These are phyloP conservation scores for Parapristionchus giblindavisi DNA, from an alignment of 2,888 invertebrate genomes.

Conservation along the genomic window DNA sequence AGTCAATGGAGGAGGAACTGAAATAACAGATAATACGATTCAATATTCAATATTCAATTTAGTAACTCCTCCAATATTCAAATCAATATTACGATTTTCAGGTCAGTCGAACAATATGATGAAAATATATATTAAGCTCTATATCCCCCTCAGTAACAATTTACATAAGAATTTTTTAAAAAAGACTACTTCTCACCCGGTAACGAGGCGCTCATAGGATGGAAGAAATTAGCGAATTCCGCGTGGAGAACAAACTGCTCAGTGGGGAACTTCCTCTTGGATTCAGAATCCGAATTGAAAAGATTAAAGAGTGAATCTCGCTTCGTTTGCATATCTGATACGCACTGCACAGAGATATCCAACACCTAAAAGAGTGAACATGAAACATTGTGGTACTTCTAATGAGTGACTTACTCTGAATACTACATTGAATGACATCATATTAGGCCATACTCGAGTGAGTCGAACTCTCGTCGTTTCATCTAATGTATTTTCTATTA, in stretches of 20 bases:
- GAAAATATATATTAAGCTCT: not conserved
- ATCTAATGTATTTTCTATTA: slow-evolving; percentile 51
- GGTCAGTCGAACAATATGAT: not conserved
- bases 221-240: slow-evolving; percentile 90
- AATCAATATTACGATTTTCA: not conserved
- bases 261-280: slow-evolving; percentile 82
- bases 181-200: slow-evolving; percentile 67
- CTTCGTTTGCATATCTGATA: slow-evolving; percentile 79
- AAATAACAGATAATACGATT: too few species aligned
- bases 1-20: slow-evolving; percentile 92
- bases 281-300: slow-evolving; percentile 75
- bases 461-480: slow-evolving; percentile 61
- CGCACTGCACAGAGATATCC: slow-evolving; percentile 87
- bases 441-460: slow-evolving; percentile 59
- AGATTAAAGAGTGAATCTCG: slow-evolving; percentile 82
- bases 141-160: not conserved
- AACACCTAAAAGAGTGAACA: slow-evolving; percentile 11
- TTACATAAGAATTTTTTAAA: not conserved
- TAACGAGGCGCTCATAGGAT: slow-evolving; percentile 79
- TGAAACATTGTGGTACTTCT: too few species aligned
- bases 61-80: not conserved
- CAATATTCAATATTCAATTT: not conserved
- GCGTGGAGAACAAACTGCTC: slow-evolving; percentile 92
- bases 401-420: slow-evolving; percentile 51
- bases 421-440: slow-evolving; percentile 61